These are phyloP conservation scores for Sebastes dallii DNA, from an alignment of 2,797 vertebrate genomes.

Conservation along the genomic window DNA sequence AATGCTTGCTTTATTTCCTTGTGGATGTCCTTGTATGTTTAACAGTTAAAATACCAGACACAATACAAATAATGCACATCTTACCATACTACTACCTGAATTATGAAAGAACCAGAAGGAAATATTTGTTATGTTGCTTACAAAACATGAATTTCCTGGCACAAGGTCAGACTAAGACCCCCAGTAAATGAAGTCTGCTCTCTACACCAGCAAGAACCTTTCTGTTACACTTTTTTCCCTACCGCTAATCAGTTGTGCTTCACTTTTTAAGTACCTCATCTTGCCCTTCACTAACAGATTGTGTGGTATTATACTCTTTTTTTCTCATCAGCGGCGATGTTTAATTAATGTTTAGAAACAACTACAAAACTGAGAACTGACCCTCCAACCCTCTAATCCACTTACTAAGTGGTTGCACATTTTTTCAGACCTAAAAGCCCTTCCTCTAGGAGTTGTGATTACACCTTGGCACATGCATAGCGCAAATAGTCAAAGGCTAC, in stretches of 20 bases:
- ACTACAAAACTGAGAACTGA: constrained; percentile 29
- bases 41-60: neutral
- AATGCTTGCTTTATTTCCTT: neutral
- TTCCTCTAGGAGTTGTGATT: constrained; percentile 24
- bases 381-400: constrained; percentile 39
- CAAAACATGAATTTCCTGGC: constrained; percentile 17
- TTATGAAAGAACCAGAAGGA: constrained; percentile 13
- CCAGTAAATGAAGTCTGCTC: constrained; percentile 4
- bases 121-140: neutral
- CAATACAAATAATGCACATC: constrained; percentile 5
- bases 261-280: constrained; percentile 22
- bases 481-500: neutral
- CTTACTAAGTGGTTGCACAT: constrained; percentile 36
- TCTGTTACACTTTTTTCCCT: neutral
- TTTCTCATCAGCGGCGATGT: constrained; percentile 4
- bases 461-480: neutral
- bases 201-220: neutral
- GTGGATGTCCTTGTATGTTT: neutral
- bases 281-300: constrained; percentile 3
- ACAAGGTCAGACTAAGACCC: constrained; percentile 22
- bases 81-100: constrained; percentile 8
- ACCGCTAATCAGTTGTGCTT: constrained; percentile 20
- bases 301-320: constrained; percentile 15
- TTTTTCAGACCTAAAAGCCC: constrained; percentile 24
- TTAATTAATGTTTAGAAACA: constrained; percentile 52